Percentiles rank a stretch among this genome's conserved stretches.
Conservation (phyloP, 2,797 vertebrate species). For the Harpagifer antarcticus region DNA sequence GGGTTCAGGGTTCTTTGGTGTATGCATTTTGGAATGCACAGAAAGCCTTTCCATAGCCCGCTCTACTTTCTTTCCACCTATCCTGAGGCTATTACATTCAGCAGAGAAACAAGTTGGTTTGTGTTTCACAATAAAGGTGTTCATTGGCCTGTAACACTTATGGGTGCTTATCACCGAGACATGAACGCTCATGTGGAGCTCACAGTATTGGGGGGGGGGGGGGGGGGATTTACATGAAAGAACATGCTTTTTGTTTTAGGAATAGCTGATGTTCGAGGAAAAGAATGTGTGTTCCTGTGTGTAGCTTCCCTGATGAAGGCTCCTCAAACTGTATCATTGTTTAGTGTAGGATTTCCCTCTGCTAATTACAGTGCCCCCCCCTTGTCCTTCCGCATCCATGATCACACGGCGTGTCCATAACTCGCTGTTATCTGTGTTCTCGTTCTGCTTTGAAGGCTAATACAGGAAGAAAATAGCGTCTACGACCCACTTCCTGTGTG, state of each 20-base stretch:
- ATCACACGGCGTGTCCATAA: slow-evolving; percentile 59
- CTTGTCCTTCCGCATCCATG: slow-evolving; percentile 58
- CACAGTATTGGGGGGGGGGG: slow-evolving; percentile 8
- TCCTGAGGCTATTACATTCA: slow-evolving; percentile 31
- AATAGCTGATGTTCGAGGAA: slow-evolving; percentile 9
- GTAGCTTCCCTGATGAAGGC: slow-evolving; percentile 44
- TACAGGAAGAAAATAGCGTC: slow-evolving; percentile 46
- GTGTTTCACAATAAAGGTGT: slow-evolving; percentile 48
- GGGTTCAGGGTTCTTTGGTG: neutral
- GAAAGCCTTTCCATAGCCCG: slow-evolving; percentile 13
- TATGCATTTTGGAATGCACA: neutral
- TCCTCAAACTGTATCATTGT: slow-evolving; percentile 53
- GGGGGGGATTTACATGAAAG: slow-evolving; percentile 22
- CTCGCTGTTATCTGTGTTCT: slow-evolving; percentile 58
- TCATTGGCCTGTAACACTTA: slow-evolving; percentile 34
- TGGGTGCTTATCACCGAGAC: slow-evolving; percentile 26
- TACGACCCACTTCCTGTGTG: slow-evolving; percentile 52
- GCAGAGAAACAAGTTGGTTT: slow-evolving; percentile 27
- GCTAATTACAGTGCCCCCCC: slow-evolving; percentile 64
- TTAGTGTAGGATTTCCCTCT: slow-evolving; percentile 63
- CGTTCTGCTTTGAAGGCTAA: slow-evolving; percentile 60
- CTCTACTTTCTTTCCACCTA: slow-evolving; percentile 31
- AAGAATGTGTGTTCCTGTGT: slow-evolving; percentile 9
- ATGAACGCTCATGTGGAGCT: slow-evolving; percentile 1
- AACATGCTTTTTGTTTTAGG: neutral